phyloP scores from a whole-genome alignment of 2,888 invertebrate species.

The Galerucella pusilla region DNA sequence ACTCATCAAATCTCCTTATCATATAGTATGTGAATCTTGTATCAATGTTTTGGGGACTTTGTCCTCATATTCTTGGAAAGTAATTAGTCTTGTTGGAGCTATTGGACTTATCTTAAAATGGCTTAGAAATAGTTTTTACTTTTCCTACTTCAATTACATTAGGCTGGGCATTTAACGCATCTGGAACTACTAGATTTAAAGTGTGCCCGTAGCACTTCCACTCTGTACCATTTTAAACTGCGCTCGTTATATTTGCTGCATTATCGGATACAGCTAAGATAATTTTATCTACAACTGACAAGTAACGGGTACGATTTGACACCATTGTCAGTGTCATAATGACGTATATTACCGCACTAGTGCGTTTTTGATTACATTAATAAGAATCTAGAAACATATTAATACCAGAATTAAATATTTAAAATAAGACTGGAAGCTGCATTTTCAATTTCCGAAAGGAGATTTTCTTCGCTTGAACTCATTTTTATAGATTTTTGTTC shows the following conservation, averaged over 20 bases:
- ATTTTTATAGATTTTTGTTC: too few relatives aligned
- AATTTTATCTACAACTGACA: too few relatives aligned
- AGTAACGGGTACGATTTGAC: too few relatives aligned
- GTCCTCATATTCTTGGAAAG: slow-evolving; percentile 25
- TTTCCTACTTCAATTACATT: slow-evolving; percentile 16
- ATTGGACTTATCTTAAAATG: slow-evolving; percentile 37
- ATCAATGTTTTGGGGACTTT: slow-evolving; percentile 40
- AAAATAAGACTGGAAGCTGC: too few relatives aligned
- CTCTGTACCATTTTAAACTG: slow-evolving; percentile 23
- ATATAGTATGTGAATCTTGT: slow-evolving; percentile 46
- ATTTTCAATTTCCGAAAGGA: too few relatives aligned
- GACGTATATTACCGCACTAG: too few relatives aligned
- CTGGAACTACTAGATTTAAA: slow-evolving; percentile 35
- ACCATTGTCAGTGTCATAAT: too few relatives aligned
- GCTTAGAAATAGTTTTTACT: slow-evolving; percentile 34
- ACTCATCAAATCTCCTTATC: slow-evolving; percentile 35
- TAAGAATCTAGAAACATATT: too few relatives aligned
- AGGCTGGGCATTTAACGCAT: slow-evolving; percentile 16
- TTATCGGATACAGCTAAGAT: not conserved
- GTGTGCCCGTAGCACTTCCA: not conserved
- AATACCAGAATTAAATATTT: too few relatives aligned
- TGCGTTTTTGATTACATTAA: too few relatives aligned
- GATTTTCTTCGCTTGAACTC: too few relatives aligned
- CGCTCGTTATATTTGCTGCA: not conserved
- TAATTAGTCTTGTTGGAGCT: slow-evolving; percentile 30